These are phyloP conservation scores for Styela clava DNA, from an alignment of 23 tunicate species.

Conservation along the genomic window DNA sequence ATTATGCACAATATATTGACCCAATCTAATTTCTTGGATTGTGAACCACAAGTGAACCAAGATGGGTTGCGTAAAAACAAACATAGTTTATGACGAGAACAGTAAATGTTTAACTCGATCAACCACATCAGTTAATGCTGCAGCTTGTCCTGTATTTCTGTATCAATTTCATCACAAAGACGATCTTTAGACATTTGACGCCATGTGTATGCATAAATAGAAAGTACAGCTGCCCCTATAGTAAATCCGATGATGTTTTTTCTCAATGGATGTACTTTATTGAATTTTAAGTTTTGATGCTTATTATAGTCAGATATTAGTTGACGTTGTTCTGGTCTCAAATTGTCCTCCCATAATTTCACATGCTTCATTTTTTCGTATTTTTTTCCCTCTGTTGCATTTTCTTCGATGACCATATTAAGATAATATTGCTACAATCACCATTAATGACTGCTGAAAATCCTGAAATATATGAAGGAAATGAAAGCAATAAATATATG, in stretches of 20 bases:
- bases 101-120: neutral
- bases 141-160: neutral
- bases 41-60: no score
- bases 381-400: neutral
- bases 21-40: no score
- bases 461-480: no score
- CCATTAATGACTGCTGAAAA: no score
- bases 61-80: no score
- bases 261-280: neutral
- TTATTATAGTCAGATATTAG: neutral
- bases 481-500: no score
- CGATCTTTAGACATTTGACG: conserved; percentile 28
- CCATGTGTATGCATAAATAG: conserved; percentile 21
- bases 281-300: neutral
- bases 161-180: conserved; percentile 24
- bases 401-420: neutral
- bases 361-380: conserved; percentile 8
- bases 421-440: no score
- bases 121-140: neutral
- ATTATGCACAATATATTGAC: no score
- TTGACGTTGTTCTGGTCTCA: neutral
- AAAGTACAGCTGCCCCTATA: neutral
- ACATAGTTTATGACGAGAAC: no score
- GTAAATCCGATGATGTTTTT: conserved; percentile 1
- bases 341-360: conserved; percentile 17